phyloP scores from a whole-genome alignment of 2,888 invertebrate species.

The Meandrusa payeni region DNA sequence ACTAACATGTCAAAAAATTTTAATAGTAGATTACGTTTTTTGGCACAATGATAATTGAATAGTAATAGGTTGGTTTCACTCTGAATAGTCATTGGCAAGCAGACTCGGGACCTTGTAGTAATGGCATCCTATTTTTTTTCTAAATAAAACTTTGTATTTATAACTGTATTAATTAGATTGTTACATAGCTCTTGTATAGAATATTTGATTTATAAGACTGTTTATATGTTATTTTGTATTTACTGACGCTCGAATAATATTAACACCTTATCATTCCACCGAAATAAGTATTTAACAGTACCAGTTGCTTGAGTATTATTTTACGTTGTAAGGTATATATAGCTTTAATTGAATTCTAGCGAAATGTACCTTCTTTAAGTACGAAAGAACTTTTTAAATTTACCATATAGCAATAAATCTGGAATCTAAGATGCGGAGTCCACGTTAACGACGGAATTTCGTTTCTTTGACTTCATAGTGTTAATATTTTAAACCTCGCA shows the following conservation, averaged over 20 bases:
- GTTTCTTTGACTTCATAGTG: slow-evolving; percentile 18
- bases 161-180: slow-evolving; percentile 39
- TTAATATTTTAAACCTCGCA: slow-evolving; percentile 43
- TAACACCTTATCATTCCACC: slow-evolving; percentile 69
- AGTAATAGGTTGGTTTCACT: no score
- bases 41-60: no score
- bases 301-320: slow-evolving; percentile 67
- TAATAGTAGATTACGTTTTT: no score
- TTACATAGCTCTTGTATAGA: slow-evolving; percentile 48
- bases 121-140: no score
- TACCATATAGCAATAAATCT: slow-evolving; percentile 15
- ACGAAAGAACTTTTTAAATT: background rate
- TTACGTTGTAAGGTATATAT: slow-evolving; percentile 46
- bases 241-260: slow-evolving; percentile 63
- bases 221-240: slow-evolving; percentile 53
- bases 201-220: slow-evolving; percentile 62
- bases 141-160: no score
- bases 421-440: slow-evolving; percentile 11
- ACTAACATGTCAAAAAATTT: no score
- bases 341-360: slow-evolving; percentile 49
- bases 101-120: no score
- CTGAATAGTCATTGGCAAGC: no score
- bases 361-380: slow-evolving; percentile 17
- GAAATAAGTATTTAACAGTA: slow-evolving; percentile 61
- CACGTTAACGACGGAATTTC: no score